Conservation (phyloP, 2,888 invertebrate species). For the Drosophila emarginata region DNA sequence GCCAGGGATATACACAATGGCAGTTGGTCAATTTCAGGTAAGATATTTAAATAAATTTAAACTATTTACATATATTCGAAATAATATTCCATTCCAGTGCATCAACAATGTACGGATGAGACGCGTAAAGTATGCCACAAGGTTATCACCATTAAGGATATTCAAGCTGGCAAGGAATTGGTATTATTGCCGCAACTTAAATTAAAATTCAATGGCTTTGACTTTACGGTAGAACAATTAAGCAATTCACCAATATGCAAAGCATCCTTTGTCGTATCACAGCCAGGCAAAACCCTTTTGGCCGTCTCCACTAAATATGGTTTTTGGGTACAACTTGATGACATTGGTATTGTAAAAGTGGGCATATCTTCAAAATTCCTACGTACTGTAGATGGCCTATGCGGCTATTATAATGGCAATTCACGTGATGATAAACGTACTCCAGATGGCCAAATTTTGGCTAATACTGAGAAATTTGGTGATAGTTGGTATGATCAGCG, state of each 20-base stretch:
- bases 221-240: conserved; percentile 81
- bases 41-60: conserved; percentile 65
- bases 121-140: conserved; percentile 84
- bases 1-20: conserved; percentile 87
- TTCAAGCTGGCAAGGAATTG: conserved; percentile 83
- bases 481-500: conserved; percentile 87
- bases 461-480: conserved; percentile 88
- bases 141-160: conserved; percentile 86
- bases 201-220: conserved; percentile 87
- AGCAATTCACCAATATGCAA: conserved; percentile 80
- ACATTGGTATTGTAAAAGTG: conserved; percentile 87
- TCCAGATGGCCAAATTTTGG: conserved; percentile 86
- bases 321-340: conserved; percentile 89
- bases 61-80: neutral
- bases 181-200: conserved; percentile 85
- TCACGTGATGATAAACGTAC: conserved; percentile 87
- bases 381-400: conserved; percentile 89
- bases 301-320: conserved; percentile 88
- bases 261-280: conserved; percentile 86
- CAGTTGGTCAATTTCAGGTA: conserved; percentile 88
- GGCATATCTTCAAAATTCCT: conserved; percentile 86
- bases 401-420: conserved; percentile 89
- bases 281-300: conserved; percentile 87
- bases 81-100: conserved; percentile 83
- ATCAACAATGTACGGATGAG: conserved; percentile 78